Evolutionary conservation across 2,797 vertebrate genomes (phyloP).

Genomic region (Hydrocynus forskahlii): DNA sequence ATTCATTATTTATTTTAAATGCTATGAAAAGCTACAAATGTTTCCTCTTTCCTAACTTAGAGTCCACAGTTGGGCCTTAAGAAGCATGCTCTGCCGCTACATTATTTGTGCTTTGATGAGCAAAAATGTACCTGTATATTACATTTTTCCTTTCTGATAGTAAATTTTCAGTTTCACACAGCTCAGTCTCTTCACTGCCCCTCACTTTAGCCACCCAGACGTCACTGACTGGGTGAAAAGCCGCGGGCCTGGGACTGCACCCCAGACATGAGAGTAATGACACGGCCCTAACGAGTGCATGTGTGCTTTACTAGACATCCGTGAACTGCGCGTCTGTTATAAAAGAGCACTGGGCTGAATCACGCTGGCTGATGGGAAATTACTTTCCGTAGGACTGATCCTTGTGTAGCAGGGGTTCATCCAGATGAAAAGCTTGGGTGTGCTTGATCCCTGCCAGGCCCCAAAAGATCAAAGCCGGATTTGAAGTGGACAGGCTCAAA

Average conservation of each 20-base stretch:
- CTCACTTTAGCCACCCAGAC: neutral
- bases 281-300: neutral
- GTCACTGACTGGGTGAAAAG: neutral
- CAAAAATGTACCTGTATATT: too few relatives aligned
- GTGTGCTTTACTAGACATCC: constrained; percentile 21
- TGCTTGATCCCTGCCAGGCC: constrained; percentile 30
- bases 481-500: constrained; percentile 38
- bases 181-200: neutral
- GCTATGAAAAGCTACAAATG: too few relatives aligned
- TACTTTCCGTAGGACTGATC: constrained; percentile 34
- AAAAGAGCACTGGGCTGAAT: constrained; percentile 13
- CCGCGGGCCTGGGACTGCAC: neutral
- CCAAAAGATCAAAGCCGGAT: constrained; percentile 41
- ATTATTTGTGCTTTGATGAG: too few relatives aligned
- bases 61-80: too few relatives aligned
- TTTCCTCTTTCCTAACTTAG: too few relatives aligned
- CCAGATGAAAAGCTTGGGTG: constrained; percentile 34
- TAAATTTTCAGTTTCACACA: too few relatives aligned
- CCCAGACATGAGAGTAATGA: constrained; percentile 14
- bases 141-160: neutral
- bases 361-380: constrained; percentile 19
- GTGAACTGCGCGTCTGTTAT: neutral
- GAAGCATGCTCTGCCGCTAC: too few relatives aligned
- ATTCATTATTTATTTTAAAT: too few relatives aligned
- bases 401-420: constrained; percentile 20